Evolutionary conservation across 2,888 invertebrate genomes (phyloP).

Genomic region (Oscheius sp.): DNA sequence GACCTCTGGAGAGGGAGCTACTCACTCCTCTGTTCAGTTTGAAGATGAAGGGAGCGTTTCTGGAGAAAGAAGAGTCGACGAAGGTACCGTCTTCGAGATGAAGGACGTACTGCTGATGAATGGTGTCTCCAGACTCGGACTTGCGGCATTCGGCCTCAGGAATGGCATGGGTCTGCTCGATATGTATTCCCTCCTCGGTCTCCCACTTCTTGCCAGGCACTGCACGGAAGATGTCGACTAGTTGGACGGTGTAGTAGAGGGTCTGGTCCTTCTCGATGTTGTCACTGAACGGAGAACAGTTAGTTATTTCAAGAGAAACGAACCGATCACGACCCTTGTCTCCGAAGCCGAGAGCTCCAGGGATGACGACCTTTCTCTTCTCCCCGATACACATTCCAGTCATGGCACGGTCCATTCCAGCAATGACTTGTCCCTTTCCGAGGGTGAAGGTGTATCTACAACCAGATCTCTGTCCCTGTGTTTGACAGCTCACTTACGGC

Average conservation of each 20-base stretch:
- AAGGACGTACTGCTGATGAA: conserved; percentile 71
- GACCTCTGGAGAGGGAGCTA: neutral
- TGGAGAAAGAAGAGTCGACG: conserved; percentile 69
- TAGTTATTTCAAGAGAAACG: neutral
- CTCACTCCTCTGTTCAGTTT: conserved; percentile 58
- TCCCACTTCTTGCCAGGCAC: conserved; percentile 71
- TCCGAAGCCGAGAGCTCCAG: conserved; percentile 69
- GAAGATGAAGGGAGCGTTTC: conserved; percentile 72
- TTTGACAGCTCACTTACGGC: conserved; percentile 49
- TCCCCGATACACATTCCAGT: conserved; percentile 73
- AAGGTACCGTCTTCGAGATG: conserved; percentile 72
- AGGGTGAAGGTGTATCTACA: conserved; percentile 71
- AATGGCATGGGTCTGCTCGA: conserved; percentile 60
- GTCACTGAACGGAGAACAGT: conserved; percentile 49
- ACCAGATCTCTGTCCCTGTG: neutral
- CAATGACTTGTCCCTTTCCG: conserved; percentile 69
- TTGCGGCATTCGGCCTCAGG: conserved; percentile 57
- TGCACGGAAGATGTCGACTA: conserved; percentile 71
- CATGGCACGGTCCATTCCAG: conserved; percentile 72
- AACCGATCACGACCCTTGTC: conserved; percentile 46
- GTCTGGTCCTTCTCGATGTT: conserved; percentile 63
- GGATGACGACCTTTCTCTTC: conserved; percentile 72
- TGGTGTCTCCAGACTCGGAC: conserved; percentile 65
- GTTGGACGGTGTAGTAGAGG: conserved; percentile 72
- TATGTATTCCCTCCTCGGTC: conserved; percentile 68